Evolutionary conservation across 2,113 vertebrate genomes (phyloP).

Genomic region (Erythrolamprus reginae): DNA sequence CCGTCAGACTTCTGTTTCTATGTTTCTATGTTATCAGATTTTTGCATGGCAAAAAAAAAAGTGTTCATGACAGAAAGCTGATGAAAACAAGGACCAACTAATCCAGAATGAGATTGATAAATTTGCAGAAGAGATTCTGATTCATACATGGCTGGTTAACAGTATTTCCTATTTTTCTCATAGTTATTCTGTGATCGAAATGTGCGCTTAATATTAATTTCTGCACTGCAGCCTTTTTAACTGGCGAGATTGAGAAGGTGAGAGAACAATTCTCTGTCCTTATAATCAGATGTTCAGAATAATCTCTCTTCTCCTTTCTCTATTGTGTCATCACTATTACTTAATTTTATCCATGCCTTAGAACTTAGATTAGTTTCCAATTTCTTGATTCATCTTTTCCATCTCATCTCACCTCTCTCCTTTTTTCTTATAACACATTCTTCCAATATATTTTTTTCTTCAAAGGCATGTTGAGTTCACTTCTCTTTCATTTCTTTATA

Average conservation of each 20-base stretch:
- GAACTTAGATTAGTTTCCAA: neutral
- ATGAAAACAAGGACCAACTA: neutral
- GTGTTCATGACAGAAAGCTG: neutral
- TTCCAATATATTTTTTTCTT: neutral
- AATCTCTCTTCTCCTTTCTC: neutral
- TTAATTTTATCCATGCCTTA: neutral
- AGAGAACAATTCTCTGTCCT: neutral
- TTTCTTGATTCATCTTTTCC: neutral
- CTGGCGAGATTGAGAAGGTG: neutral
- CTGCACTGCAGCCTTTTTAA: neutral
- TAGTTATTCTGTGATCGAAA: neutral
- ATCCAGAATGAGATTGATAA: neutral
- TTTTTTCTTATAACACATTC: neutral
- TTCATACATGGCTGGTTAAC: neutral
- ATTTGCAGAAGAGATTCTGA: neutral
- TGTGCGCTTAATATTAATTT: neutral
- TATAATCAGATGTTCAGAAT: neutral
- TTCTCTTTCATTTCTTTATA: neutral
- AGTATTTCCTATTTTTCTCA: neutral
- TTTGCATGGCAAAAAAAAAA: neutral
- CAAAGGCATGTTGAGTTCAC: neutral
- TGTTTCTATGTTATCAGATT: too few relatives aligned
- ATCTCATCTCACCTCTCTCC: neutral
- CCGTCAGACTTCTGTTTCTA: too few relatives aligned
- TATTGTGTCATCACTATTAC: neutral